Evolutionary conservation across 2,888 invertebrate species (phyloP), one percentile per base, ranked within the genome.

Genomic region (Tenthredo mesomela): DNA sequence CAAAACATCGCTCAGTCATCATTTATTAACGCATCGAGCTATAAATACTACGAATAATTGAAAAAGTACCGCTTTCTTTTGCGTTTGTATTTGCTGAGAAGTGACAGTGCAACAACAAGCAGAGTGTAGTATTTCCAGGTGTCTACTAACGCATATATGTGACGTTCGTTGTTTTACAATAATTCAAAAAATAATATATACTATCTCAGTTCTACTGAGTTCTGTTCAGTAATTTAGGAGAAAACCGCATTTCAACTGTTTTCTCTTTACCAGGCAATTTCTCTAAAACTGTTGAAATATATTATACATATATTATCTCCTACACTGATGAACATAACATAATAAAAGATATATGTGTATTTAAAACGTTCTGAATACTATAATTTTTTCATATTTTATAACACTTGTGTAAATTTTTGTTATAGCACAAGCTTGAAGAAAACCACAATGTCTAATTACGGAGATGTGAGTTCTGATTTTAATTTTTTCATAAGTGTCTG

Each of bases 401-500:
- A 47, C 15, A 47, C 15, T 47, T 47, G 15, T 47, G 47, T 47
- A 3, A 15, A 15, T 12, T 54, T 54, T 18, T 54, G 5, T 54
- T 54, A n/a, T n/a, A 54, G 54, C n/a, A 93, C 87, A 33, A 67
- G 6, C 67, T 29, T n/a, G 7, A 6, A 21, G 54, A 33, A 77
- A 25, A 33, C 43, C 71, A 86, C 87, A 54, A 89, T 89, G 87
- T 86, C 87, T 25, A 91, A 92, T 84, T 92, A 89, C 86, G 87
- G 88, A 82, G 90, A 91, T 86, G 93, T 93, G 89, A 92, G 91
- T 91, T 84, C 6, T 33, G 4, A 40, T 29, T 9, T 77, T 2
- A 33, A 33, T 18, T 4, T 54, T 77, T 18, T 77, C 3, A 73
- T 2, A 0, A 71, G 10, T 10, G 7, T 21, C 3, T n/a, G 21